Base-by-base conservation (phyloP, 2,113 vertebrate species). In the Maccullochella peelii region DNA sequence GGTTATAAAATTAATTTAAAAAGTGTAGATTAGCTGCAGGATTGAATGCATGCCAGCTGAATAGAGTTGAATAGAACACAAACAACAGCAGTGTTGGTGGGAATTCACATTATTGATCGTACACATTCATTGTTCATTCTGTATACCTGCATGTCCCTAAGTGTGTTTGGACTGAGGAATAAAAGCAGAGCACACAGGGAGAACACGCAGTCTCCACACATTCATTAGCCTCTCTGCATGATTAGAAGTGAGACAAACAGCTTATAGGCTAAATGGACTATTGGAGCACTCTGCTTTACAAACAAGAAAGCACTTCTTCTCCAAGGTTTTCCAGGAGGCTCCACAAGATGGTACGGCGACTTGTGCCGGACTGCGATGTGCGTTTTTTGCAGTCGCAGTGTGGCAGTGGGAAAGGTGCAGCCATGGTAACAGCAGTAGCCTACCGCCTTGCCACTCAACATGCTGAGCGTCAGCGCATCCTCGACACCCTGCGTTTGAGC, bases 371-470 rank as follows among this genome's bases (percentile, higher is more conserved):
- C 86, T 98, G 98, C 0, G 98, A 99, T 0, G 94, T 99, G 81
- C 97, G 98, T 0, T 99, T 99, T 87, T 80, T 98, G 82, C 95
- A 96, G 47, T 99, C 98, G 0, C 98, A 98, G 81, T 97, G 97
- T 0, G 98, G 98, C 16, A 99, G 98, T 0, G 97, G 97, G 73
- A 99, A 99, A 77, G 98, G 98, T 0, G 97, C 98, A 0, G 98
- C 98, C 82, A 99, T 99, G 98, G 98, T 99, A 82, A 99, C 98
- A 0, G 98, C 98, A 0, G 98, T 99, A 82, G 98, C 98, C 1
- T 95, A 97, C 86, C 95, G 98, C 1, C 93, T 98, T 74, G 98
- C 95, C 0, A 95, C 96, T 23, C 98, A 99, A 73, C 95, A 97
- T 4, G 93, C 95, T 3, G 96, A 96, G 33, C 95, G 97, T 1